Evolutionary conservation across 2,797 vertebrate species (phyloP), one percentile per base, ranked within the genome.

Genomic region (Calcarius lapponicus): DNA sequence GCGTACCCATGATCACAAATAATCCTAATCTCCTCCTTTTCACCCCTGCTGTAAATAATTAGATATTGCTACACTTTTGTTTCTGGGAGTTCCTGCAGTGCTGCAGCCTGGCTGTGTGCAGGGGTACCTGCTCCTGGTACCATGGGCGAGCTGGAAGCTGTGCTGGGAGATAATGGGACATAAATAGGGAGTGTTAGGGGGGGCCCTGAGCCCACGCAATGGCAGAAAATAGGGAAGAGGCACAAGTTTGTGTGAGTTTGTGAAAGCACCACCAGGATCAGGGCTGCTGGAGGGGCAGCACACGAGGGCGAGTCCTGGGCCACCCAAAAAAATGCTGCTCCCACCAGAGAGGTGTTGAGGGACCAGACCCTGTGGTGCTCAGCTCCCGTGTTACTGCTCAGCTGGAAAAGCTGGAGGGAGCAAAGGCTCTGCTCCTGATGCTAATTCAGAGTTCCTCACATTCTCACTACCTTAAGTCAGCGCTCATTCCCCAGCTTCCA

Each of bases 391-490:
- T 86, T 84, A 26, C 48, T 47, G 47, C 70, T 60, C n/a, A 80
- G 76, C 66, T 70, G 62, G 40, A 42, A 87, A 56, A 66, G 34
- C 60, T 79, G 21, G 50, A 89, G 72, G 79, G 75, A 89, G 81
- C 43, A 19, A 57, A 81, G 85, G 58, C 80, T 86, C 74, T 70
- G 32, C 48, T 91, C 17, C 17, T 81, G 71, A 66, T 69, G 94
- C 87, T 90, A 84, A 71, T 31, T 80, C 38, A 22, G 80, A 92
- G 93, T 95, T 97, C 85, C 56, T 90, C 29, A 3, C 92, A 95
- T 97, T 96, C 93, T 93, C 95, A 57, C 83, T 28, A 66, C 83
- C 94, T 96, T 90, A 94, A 95, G 91, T 95, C 93, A 95, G 85
- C 6, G 21, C 88, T 92, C 62, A 18, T 89, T 95, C 94, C 90